These are phyloP conservation scores for Napeogenes inachia DNA, from an alignment of 2,888 invertebrate genomes.

Conservation along the genomic window DNA sequence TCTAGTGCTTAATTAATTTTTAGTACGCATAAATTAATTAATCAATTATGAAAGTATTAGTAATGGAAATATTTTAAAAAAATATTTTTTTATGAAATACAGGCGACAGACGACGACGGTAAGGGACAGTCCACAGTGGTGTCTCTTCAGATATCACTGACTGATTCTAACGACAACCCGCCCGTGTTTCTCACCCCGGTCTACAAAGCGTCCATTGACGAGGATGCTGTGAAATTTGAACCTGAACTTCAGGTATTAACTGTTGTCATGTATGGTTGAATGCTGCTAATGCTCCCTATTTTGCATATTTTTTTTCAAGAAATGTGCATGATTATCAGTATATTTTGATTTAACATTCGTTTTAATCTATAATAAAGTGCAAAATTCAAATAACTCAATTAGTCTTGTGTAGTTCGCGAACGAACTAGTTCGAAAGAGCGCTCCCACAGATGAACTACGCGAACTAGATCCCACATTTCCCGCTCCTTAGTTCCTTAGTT, in stretches of 20 bases:
- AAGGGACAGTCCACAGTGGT: conserved; percentile 87
- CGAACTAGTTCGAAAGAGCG: no score
- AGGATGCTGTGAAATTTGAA: conserved; percentile 90
- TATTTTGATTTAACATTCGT: conserved; percentile 1
- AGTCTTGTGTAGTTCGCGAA: no score
- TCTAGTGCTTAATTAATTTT: not conserved
- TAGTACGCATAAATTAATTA: conserved; percentile 53
- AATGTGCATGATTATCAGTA: no score
- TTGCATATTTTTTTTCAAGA: no score
- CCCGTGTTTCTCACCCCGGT: conserved; percentile 87
- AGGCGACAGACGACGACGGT: conserved; percentile 92
- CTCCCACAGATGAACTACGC: no score
- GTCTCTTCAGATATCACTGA: conserved; percentile 86
- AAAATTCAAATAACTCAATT: no score
- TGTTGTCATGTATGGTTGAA: no score
- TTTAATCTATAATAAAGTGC: no score
- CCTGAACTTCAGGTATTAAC: conserved; percentile 77
- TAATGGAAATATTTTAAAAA: conserved; percentile 72
- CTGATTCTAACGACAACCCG: conserved; percentile 93
- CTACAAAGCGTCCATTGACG: conserved; percentile 90
- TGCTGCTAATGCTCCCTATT: no score
- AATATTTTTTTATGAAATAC: conserved; percentile 18
- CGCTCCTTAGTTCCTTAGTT: no score
- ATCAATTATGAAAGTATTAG: conserved; percentile 59
- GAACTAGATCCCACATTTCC: no score